phyloP scores from a whole-genome alignment of 2,113 vertebrate genomes.

The Solenodon paradoxus region DNA sequence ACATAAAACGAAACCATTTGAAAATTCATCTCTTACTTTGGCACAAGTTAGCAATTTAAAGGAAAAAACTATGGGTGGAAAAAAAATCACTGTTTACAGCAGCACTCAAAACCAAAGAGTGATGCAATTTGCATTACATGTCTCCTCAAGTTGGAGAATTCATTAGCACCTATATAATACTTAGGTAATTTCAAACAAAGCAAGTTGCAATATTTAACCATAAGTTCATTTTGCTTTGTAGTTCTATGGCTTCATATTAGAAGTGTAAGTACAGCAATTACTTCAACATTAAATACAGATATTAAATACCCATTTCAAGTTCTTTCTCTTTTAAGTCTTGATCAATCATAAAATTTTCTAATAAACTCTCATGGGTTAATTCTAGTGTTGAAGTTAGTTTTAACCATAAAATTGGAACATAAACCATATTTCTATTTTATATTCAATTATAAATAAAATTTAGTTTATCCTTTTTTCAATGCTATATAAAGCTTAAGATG shows the following conservation, averaged over 20 bases:
- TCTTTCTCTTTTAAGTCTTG: slow-evolving; percentile 71
- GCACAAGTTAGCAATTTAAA: slow-evolving; percentile 67
- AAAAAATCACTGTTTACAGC: slow-evolving; percentile 65
- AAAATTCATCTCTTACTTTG: slow-evolving; percentile 69
- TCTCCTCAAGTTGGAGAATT: slow-evolving; percentile 73
- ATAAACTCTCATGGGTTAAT: slow-evolving; percentile 25
- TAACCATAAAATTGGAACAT: slow-evolving; percentile 32
- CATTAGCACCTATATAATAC: slow-evolving; percentile 55
- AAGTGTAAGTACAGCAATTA: slow-evolving; percentile 71
- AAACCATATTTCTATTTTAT: not conserved
- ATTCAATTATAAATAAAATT: slow-evolving; percentile 33
- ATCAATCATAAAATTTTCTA: slow-evolving; percentile 59
- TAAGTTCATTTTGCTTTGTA: slow-evolving; percentile 76
- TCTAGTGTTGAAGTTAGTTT: slow-evolving; percentile 1
- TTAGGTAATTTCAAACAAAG: slow-evolving; percentile 68
- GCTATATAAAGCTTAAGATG: not conserved
- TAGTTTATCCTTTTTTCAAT: not conserved
- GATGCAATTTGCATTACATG: slow-evolving; percentile 75
- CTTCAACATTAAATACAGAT: slow-evolving; percentile 69
- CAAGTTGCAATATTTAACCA: slow-evolving; percentile 71
- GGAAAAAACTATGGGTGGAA: slow-evolving; percentile 51
- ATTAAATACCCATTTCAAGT: slow-evolving; percentile 66
- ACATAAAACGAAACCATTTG: slow-evolving; percentile 55
- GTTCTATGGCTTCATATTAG: slow-evolving; percentile 67
- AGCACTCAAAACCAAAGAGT: slow-evolving; percentile 62